Conservation (phyloP, 2,113 vertebrate species). For the Psittacula cyanocephala region DNA sequence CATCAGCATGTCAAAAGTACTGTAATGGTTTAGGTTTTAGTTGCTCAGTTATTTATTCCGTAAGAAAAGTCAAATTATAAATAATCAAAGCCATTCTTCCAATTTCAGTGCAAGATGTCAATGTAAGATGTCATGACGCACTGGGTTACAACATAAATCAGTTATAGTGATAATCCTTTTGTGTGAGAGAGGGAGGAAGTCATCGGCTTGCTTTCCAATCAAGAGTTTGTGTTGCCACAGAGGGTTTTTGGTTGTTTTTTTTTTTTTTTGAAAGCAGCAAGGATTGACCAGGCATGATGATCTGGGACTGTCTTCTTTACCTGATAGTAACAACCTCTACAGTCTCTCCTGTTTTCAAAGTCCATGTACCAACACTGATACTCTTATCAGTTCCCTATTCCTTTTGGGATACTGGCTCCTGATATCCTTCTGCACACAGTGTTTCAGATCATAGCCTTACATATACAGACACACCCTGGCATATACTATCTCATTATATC, state of each 20-base stretch:
- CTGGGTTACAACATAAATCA: background rate
- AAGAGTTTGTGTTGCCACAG: background rate
- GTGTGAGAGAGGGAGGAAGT: background rate
- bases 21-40: background rate
- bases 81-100: background rate
- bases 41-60: background rate
- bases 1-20: background rate
- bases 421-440: background rate
- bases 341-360: background rate
- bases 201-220: background rate
- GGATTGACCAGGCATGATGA: background rate
- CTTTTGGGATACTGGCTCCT: background rate
- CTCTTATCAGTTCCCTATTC: background rate
- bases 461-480: background rate
- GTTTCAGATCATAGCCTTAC: background rate
- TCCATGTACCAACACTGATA: background rate
- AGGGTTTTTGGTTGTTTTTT: accelerated
- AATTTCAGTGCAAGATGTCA: background rate
- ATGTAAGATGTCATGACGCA: background rate
- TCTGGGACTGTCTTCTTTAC: background rate
- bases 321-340: background rate
- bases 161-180: background rate
- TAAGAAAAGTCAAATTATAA: background rate
- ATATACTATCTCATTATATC: background rate
- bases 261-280: background rate